These are phyloP conservation scores for Ommatoiulus sabulosus DNA, from an alignment of 2,888 invertebrate species.

Conservation along the genomic window DNA sequence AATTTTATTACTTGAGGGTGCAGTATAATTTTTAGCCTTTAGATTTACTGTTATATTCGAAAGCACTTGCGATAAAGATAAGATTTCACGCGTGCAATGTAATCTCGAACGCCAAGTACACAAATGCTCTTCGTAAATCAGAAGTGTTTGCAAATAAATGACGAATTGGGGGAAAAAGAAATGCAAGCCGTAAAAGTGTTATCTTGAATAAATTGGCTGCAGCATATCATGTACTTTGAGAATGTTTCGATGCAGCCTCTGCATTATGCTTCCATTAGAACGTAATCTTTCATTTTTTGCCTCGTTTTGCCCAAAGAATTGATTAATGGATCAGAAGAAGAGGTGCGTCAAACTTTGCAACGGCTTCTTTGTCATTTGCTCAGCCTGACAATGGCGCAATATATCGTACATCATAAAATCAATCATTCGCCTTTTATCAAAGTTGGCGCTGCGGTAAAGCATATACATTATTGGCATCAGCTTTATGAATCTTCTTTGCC, in stretches of 20 bases:
- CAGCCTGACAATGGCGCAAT: not conserved
- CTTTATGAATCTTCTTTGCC: not conserved
- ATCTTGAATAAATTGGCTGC: not conserved
- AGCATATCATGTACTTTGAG: not conserved
- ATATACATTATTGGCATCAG: not conserved
- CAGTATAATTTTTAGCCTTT: too few relatives aligned
- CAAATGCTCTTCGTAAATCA: slow-evolving; percentile 3
- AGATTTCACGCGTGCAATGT: not conserved
- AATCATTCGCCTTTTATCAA: not conserved
- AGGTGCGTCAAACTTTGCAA: not conserved
- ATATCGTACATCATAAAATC: not conserved
- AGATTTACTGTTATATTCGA: not conserved
- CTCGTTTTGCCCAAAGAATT: not conserved
- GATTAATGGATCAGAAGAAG: slow-evolving; percentile 29
- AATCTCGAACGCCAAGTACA: not conserved
- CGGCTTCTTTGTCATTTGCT: not conserved
- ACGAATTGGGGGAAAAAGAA: not conserved
- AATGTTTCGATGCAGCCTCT: not conserved
- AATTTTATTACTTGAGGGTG: too few relatives aligned
- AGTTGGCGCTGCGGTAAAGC: not conserved
- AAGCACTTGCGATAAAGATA: not conserved
- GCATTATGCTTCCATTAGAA: not conserved
- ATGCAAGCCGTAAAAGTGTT: not conserved
- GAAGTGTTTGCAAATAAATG: slow-evolving; percentile 5
- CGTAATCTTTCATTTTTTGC: not conserved